These are phyloP conservation scores for Hypolimnas misippus DNA, from an alignment of 2,888 invertebrate species.

Conservation along the genomic window DNA sequence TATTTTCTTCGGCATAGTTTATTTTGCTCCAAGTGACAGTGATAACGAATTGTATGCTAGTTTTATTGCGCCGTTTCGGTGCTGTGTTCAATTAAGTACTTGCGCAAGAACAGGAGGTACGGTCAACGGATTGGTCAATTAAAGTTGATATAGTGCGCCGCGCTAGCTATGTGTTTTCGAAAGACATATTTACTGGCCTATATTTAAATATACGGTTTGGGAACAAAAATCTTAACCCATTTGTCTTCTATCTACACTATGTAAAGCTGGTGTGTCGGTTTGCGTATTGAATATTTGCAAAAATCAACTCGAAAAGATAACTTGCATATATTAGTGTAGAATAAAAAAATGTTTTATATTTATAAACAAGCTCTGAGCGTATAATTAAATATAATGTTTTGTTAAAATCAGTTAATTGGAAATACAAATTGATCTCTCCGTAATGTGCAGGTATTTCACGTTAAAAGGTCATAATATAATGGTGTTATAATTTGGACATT, in stretches of 20 bases:
- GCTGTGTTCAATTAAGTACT: constrained; percentile 54
- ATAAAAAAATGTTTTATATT: no score
- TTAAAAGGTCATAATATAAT: background rate
- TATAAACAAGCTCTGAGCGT: no score
- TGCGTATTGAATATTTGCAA: no score
- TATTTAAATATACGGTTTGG: constrained; percentile 26
- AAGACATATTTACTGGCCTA: constrained; percentile 35
- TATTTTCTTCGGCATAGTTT: constrained; percentile 63
- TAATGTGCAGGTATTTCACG: background rate
- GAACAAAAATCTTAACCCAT: constrained; percentile 9
- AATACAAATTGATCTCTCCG: background rate
- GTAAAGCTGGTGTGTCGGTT: no score
- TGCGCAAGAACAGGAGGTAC: constrained; percentile 48
- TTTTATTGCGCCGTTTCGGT: constrained; percentile 55
- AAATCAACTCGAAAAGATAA: no score
- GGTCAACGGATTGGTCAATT: constrained; percentile 46
- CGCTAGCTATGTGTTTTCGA: constrained; percentile 32
- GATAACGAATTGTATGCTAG: constrained; percentile 55
- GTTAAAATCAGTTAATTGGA: background rate
- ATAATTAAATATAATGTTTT: no score
- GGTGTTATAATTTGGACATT: background rate
- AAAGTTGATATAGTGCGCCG: constrained; percentile 42
- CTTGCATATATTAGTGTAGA: no score
- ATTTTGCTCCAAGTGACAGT: constrained; percentile 53
- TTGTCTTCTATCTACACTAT: background rate